These are phyloP conservation scores for Drosophila bipectinata DNA, from an alignment of 1,140 invertebrate species.

Conservation along the genomic window DNA sequence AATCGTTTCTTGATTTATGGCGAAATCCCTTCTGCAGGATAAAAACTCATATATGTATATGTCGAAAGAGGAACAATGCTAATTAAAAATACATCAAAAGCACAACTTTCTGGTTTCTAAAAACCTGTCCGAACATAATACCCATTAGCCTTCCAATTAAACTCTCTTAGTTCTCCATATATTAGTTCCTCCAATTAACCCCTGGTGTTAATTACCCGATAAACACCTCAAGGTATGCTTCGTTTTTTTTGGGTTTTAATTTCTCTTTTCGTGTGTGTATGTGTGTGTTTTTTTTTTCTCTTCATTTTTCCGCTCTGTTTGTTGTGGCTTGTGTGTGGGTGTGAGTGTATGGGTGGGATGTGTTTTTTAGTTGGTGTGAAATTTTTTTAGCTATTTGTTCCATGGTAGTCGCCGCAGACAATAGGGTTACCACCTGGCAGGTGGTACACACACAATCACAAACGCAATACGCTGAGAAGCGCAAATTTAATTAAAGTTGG, in stretches of 20 bases:
- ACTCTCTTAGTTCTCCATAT: not conserved
- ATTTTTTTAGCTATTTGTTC: conserved; percentile 57
- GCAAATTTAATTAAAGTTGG: conserved; percentile 81
- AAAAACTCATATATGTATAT: conserved; percentile 18
- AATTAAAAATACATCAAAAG: conserved; percentile 21
- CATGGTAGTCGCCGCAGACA: conserved; percentile 49
- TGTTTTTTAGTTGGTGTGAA: conserved; percentile 13
- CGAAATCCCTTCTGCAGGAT: not conserved
- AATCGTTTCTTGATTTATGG: conserved; percentile 6
- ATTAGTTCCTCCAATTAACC: not conserved
- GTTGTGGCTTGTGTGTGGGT: conserved; percentile 13
- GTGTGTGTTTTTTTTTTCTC: not conserved
- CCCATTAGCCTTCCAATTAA: not conserved
- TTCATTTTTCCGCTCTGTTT: conserved; percentile 2
- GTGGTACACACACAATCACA: not conserved
- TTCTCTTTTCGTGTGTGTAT: not conserved
- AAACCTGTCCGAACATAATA: not conserved
- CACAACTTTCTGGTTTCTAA: not conserved
- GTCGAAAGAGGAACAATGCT: conserved; percentile 6
- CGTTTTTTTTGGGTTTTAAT: conserved; percentile 7
- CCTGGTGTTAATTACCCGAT: conserved; percentile 54
- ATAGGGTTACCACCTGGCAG: conserved; percentile 7
- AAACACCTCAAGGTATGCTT: conserved; percentile 58
- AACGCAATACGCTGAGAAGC: conserved; percentile 49
- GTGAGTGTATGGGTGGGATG: not conserved